A percentile compares a stretch with the other conserved stretches of the same genome.
Evolutionary conservation across 2,113 vertebrate species (phyloP).

Genomic region (Epinephelus cyanopodus): DNA sequence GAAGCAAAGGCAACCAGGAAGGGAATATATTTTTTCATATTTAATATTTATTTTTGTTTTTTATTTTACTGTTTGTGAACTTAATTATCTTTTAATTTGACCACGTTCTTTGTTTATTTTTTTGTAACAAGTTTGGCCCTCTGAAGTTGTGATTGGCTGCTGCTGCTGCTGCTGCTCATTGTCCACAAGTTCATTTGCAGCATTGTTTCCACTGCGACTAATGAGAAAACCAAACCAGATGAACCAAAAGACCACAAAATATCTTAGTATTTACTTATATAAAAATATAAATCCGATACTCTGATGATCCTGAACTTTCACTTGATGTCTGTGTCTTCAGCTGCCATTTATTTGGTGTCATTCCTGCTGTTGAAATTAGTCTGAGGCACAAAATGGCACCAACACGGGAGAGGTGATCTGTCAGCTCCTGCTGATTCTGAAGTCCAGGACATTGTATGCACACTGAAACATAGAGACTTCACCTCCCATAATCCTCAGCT

Average conservation of each 20-base stretch:
- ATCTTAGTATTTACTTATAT: not conserved
- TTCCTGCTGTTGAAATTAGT: not conserved
- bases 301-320: slow-evolving; percentile 2
- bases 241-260: slow-evolving; percentile 1
- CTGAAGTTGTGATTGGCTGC: not conserved
- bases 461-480: not conserved
- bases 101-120: too few species aligned
- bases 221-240: not conserved
- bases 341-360: not conserved
- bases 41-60: too few species aligned
- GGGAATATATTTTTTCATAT: too few species aligned
- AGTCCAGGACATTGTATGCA: not conserved
- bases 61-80: too few species aligned
- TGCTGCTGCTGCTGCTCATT: not conserved
- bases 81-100: too few species aligned
- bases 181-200: slow-evolving; percentile 10
- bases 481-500: slow-evolving; percentile 68
- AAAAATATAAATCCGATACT: slow-evolving; percentile 17
- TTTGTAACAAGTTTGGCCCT: not conserved
- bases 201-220: not conserved
- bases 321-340: not conserved
- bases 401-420: not conserved
- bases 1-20: too few species aligned
- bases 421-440: not conserved
- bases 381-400: not conserved